Percentiles rank a stretch among this genome's conserved stretches.
Evolutionary conservation across 2,113 vertebrate species (phyloP).

Genomic region (Dryoscopus gambensis): DNA sequence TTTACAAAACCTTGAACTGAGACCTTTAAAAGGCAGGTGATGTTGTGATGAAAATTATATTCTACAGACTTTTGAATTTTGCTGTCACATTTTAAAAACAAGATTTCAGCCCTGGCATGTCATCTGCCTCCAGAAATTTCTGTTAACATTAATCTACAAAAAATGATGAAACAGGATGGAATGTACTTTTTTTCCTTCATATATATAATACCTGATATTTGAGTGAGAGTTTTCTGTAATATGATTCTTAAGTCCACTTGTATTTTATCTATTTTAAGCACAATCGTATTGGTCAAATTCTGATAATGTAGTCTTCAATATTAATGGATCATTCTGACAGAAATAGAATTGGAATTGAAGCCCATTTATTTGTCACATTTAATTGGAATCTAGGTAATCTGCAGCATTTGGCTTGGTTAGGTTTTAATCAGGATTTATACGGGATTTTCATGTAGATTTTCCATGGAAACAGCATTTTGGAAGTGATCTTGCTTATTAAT

Average conservation of each 20-base stretch:
- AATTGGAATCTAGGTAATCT: constrained; percentile 71
- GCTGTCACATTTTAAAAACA: constrained; percentile 15
- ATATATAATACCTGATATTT: constrained; percentile 32
- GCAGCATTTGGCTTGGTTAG: constrained; percentile 58
- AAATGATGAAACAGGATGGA: constrained; percentile 26
- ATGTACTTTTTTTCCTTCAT: not conserved
- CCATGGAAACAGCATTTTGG: constrained; percentile 53
- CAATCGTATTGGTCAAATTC: constrained; percentile 35
- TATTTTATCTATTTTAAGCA: not conserved
- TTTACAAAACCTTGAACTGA: not conserved
- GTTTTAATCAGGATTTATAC: constrained; percentile 69
- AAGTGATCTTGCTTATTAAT: constrained; percentile 42
- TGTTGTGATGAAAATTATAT: not conserved
- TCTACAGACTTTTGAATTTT: not conserved
- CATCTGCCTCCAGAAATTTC: constrained; percentile 24
- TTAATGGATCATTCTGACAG: constrained; percentile 68
- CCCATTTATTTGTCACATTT: constrained; percentile 66
- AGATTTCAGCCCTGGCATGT: constrained; percentile 4
- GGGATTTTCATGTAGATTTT: constrained; percentile 60
- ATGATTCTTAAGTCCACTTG: constrained; percentile 30
- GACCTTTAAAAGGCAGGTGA: not conserved
- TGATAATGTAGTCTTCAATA: constrained; percentile 53
- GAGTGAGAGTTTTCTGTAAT: constrained; percentile 21
- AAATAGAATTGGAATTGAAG: constrained; percentile 71
- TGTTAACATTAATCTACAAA: constrained; percentile 17